Percentiles rank a stretch among this genome's conserved stretches.
Conservation (phyloP, 1,140 invertebrate genomes). For the Drosophila bocqueti region DNA sequence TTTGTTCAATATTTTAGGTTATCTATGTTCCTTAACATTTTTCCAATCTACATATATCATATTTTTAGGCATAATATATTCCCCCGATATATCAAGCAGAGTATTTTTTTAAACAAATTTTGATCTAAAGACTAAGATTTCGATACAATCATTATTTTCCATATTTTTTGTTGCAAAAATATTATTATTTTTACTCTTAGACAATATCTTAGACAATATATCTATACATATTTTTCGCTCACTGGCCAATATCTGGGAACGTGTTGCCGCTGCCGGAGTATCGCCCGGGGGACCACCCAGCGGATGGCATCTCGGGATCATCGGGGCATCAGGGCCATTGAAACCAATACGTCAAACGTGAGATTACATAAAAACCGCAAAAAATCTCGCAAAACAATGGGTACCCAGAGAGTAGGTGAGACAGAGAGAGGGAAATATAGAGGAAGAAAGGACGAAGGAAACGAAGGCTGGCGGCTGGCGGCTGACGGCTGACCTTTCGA, state of each 20-base stretch:
- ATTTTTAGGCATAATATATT: too few species aligned
- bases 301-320: conserved; percentile 29
- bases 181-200: neutral
- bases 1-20: too few species aligned
- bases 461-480: conserved; percentile 31
- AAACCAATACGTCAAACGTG: conserved; percentile 80
- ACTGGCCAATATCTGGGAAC: neutral
- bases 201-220: neutral
- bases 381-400: conserved; percentile 68
- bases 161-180: neutral
- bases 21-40: too few species aligned
- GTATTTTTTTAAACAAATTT: too few species aligned
- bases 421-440: conserved; percentile 1
- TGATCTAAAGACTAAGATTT: too few species aligned
- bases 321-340: conserved; percentile 42
- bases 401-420: neutral
- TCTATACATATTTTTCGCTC: neutral
- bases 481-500: conserved; percentile 58
- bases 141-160: too few species aligned
- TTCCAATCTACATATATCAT: too few species aligned
- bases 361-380: conserved; percentile 81
- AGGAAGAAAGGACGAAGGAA: neutral
- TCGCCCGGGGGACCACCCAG: conserved; percentile 58
- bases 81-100: too few species aligned
- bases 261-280: conserved; percentile 55